Base-by-base conservation (phyloP, 2,888 invertebrate species). In the Dendrolimus houi region DNA sequence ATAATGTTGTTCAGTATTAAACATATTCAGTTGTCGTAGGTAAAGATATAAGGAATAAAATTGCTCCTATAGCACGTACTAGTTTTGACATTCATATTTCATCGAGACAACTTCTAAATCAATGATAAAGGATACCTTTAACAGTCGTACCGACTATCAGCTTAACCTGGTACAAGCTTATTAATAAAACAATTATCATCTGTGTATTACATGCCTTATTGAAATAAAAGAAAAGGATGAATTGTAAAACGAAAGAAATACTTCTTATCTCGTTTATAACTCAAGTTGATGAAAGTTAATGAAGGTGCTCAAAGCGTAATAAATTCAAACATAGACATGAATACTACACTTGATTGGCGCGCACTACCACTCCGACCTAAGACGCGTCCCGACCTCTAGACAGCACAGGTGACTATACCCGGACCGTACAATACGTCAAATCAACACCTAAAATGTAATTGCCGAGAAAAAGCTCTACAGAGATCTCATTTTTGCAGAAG, bases 341-440 rank as follows among this genome's bases (percentile, higher is more conserved):
- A 65, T 59, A 62, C 62, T 71, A 74, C 78, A 80, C 75, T 77
- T 77, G 81, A 83, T 81, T 79, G 77, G 75, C 78, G 74, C 76
- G 74, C 76, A 75, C 70, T 68, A 62, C 59, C 65, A 71, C 70
- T 72, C 66, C 71, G 69, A 70, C 65, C 68, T 66, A 67, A 64
- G 67, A 70, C 71, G 69, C 73, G 66, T 9, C 47, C 66, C 77
- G 87, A 85, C 86, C 87, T 85, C 83, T 75, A 86, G 85, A 85
- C 85, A 74, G 65, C 69, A 69, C 81, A 85, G 86, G 85, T 85
- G 80, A 77, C 74, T 75, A 74, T 62, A 70, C 67, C 59, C 70
- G 64, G 65, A 63, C 64, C 60, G 69, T 65, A 69, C 64, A 65
- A 74, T 72, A 71, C 64, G 74, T 68, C 67, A 71, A 61, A 60